A percentile compares a stretch with the other conserved stretches of the same genome.
These are phyloP conservation scores for Exephanes ischioxanthus DNA, from an alignment of 2,888 invertebrate species.

Conservation along the genomic window DNA sequence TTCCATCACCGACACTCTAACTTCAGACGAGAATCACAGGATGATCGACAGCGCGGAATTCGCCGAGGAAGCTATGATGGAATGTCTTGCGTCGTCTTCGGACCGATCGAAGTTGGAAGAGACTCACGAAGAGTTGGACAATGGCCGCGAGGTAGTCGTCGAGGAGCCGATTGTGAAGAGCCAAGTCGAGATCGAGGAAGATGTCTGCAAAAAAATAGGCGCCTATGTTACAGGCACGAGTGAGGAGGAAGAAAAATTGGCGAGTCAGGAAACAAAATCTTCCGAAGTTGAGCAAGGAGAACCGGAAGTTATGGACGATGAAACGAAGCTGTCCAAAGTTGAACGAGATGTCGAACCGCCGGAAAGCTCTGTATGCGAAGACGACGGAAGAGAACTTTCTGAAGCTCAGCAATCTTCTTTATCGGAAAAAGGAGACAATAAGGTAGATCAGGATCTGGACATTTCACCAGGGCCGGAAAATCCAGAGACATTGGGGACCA, in stretches of 20 bases:
- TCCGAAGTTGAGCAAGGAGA: conserved; percentile 14
- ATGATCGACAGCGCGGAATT: conserved; percentile 29
- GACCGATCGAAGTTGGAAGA: conserved; percentile 41
- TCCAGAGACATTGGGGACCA: not conserved
- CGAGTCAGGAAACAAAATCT: not conserved
- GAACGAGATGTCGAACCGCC: not conserved
- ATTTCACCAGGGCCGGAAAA: not conserved
- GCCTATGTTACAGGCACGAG: conserved; percentile 56
- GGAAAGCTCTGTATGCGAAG: not conserved
- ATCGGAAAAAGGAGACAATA: not conserved
- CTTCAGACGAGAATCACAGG: conserved; percentile 68
- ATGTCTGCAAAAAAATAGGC: conserved; percentile 54
- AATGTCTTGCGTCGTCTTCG: conserved; percentile 30
- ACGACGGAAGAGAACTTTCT: not conserved
- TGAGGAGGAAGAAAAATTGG: conserved; percentile 6
- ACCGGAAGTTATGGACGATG: not conserved
- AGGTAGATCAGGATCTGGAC: not conserved
- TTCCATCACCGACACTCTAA: conserved; percentile 69
- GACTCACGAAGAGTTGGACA: conserved; percentile 27
- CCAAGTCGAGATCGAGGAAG: conserved; percentile 56
- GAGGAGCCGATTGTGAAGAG: conserved; percentile 59
- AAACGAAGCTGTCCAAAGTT: not conserved
- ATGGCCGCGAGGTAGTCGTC: conserved; percentile 18
- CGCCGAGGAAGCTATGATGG: conserved; percentile 45
- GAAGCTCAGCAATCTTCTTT: not conserved